phyloP scores from a whole-genome alignment of 1,140 invertebrate genomes.

The Nephila pilipes region DNA sequence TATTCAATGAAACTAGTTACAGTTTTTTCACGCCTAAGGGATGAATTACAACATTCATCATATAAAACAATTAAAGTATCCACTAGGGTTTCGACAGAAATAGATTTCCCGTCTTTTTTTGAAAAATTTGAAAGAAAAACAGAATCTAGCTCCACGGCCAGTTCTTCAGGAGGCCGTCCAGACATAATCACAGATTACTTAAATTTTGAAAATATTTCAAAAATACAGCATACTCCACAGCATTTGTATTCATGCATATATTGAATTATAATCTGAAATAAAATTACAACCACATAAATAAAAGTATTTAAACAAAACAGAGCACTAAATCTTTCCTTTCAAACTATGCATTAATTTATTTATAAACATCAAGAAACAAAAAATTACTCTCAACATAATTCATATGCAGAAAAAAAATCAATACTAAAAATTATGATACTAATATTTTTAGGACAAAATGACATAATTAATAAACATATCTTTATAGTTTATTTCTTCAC shows the following conservation, averaged over 20 bases:
- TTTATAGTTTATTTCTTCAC: too few relatives aligned
- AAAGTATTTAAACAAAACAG: not conserved
- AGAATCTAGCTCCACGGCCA: slow-evolving; percentile 81
- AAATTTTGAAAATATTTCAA: slow-evolving; percentile 1
- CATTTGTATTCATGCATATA: not conserved
- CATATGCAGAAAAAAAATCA: too few relatives aligned
- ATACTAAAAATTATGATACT: too few relatives aligned
- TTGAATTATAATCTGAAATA: not conserved
- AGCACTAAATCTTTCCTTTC: too few relatives aligned
- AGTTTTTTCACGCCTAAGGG: slow-evolving; percentile 95
- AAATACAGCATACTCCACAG: not conserved
- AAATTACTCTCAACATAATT: too few relatives aligned
- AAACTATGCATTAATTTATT: too few relatives aligned
- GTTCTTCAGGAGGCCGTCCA: slow-evolving; percentile 79
- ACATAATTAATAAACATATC: too few relatives aligned
- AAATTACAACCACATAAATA: not conserved
- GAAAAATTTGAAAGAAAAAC: slow-evolving; percentile 79
- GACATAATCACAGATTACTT: slow-evolving; percentile 64
- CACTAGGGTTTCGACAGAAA: slow-evolving; percentile 93
- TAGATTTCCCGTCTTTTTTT: slow-evolving; percentile 77
- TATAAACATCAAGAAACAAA: too few relatives aligned
- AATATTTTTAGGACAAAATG: too few relatives aligned
- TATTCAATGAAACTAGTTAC: slow-evolving; percentile 98
- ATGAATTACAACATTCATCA: slow-evolving; percentile 97
- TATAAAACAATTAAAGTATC: slow-evolving; percentile 95